Percentiles rank a stretch among this genome's conserved stretches.
Conservation (phyloP, 2,888 invertebrate genomes). For the Apodemia duryi region DNA sequence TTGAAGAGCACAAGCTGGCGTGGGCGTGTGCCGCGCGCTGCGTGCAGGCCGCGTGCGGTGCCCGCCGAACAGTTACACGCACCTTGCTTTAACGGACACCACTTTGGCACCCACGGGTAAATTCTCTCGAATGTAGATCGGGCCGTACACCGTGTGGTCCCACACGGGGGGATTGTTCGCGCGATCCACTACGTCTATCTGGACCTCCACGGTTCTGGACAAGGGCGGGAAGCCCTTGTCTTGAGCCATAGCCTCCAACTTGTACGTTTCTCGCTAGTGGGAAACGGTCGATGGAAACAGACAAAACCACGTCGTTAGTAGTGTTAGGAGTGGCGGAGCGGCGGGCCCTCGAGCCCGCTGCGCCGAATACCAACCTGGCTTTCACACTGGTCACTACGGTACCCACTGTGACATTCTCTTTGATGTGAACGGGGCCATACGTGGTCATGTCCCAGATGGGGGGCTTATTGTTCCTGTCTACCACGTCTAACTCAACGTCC, state of each 20-base stretch:
- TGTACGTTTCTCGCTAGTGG: slow-evolving; percentile 96
- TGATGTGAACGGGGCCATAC: slow-evolving; percentile 98
- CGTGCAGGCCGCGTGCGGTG: slow-evolving; percentile 82
- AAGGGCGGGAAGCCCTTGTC: slow-evolving; percentile 98
- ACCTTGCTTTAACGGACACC: slow-evolving; percentile 99
- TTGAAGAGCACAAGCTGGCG: slow-evolving; percentile 23
- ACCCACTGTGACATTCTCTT: slow-evolving; percentile 99
- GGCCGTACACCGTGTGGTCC: slow-evolving; percentile 97
- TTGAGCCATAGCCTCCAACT: slow-evolving; percentile 98
- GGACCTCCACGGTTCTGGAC: slow-evolving; percentile 97
- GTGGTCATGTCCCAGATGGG: slow-evolving; percentile 96
- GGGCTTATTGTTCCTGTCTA: slow-evolving; percentile 99
- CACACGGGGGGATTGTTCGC: slow-evolving; percentile 98
- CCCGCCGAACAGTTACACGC: slow-evolving; percentile 83
- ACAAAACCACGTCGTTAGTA: slow-evolving; percentile 84
- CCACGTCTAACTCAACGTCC: slow-evolving; percentile 98
- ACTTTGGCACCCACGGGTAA: slow-evolving; percentile 98
- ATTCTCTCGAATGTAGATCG: slow-evolving; percentile 98
- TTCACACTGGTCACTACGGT: slow-evolving; percentile 98
- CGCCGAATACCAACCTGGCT: slow-evolving; percentile 95
- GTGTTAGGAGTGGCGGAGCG: slow-evolving; percentile 77
- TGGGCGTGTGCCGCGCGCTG: slow-evolving; percentile 39
- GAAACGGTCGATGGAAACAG: slow-evolving; percentile 82
- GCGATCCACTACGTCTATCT: slow-evolving; percentile 98
- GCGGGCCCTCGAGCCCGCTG: slow-evolving; percentile 73